These are phyloP conservation scores for Peromyscus leucopus DNA, from an alignment of 2,113 vertebrate genomes.

Conservation along the genomic window DNA sequence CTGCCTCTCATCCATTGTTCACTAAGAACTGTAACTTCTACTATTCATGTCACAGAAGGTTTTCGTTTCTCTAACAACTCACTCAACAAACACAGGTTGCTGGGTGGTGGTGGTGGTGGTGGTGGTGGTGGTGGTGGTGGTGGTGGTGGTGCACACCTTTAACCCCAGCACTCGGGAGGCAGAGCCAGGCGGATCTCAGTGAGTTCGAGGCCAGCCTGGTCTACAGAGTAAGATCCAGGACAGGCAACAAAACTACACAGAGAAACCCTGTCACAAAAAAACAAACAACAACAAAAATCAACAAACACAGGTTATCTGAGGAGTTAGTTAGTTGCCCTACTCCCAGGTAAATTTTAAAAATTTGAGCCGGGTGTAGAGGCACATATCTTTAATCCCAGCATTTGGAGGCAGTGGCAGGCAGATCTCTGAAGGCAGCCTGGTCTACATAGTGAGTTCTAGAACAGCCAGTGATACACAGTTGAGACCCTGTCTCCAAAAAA, in stretches of 20 bases:
- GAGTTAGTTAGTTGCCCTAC: background rate
- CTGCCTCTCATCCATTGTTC: background rate
- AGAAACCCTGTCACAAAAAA: too few species aligned
- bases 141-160: too few species aligned
- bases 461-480: background rate
- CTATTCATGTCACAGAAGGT: background rate
- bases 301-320: background rate
- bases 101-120: too few species aligned
- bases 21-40: background rate
- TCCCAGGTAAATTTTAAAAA: background rate
- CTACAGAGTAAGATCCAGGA: too few species aligned
- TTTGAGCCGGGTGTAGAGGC: background rate
- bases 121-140: too few species aligned
- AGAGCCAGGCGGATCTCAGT: too few species aligned
- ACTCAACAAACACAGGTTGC: constrained; percentile 21
- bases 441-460: background rate
- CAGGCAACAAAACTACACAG: too few species aligned
- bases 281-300: background rate
- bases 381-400: background rate
- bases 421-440: background rate
- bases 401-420: background rate
- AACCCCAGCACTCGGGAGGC: too few species aligned
- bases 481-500: background rate
- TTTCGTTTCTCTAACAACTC: background rate
- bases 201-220: too few species aligned